Base-by-base conservation (phyloP, 2,888 invertebrate genomes). In the Volucella inflata region DNA sequence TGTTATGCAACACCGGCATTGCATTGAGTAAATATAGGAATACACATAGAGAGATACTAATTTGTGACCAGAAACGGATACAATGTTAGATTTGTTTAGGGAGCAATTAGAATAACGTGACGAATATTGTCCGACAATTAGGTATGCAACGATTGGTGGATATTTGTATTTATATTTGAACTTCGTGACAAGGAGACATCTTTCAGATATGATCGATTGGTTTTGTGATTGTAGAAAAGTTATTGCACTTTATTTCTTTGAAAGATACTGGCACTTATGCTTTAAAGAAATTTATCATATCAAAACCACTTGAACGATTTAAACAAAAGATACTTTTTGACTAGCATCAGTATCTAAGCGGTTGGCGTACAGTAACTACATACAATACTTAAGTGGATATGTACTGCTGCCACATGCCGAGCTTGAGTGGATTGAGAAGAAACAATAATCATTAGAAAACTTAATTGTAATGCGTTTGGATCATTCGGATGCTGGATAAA, bases 391-490 rank as follows among this genome's bases (percentile, higher is more conserved):
- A 64, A 77, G 77, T 79, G 70, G 50, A 42, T 65, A 14, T 30
- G 79, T 72, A 59, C 59, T 46, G 51, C 17, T 53, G 71, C 79
- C 72, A 79, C 78, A 71, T 70, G 64, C 70, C 75, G 76, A 57
- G 51, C 57, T 21, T 59, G 65, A 81, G 62, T 70, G 81, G 70
- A 71, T 59, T 81, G 64, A 38, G 70, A 64, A 57, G 70, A 21
- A 48, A 38, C 68, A 81, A n/a, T 76, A 70, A 81, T 75, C 68
- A 64, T 75, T 68, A 44, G 50, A 51, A 50, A 64, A 46, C 44
- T 14, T 68, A 70, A 80, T 80, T 75, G 80, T 74, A 48, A 60
- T 65, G 78, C 48, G 74, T 68, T 21, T 65, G 71, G 44, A 62
- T 16, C 62, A 46, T 17, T 16, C 62, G 51, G 55, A 62, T 48